Evolutionary conservation across 2,113 vertebrate genomes (phyloP).

Genomic region (Gila orcuttii): DNA sequence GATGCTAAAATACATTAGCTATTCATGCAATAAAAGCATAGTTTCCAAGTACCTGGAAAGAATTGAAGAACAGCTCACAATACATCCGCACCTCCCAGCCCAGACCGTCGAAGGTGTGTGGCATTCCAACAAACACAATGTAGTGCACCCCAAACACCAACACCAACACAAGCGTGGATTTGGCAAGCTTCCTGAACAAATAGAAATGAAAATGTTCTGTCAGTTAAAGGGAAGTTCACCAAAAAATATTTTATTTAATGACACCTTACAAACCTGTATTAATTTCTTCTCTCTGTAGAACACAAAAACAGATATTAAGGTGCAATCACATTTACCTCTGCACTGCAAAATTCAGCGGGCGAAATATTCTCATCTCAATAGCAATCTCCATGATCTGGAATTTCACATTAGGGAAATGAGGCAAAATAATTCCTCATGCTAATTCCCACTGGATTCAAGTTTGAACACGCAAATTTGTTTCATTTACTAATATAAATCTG

Average conservation of each 20-base stretch:
- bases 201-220: background rate
- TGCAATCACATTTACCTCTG: background rate
- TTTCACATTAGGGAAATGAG: background rate
- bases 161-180: slow-evolving; percentile 85
- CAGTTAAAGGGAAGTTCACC: background rate
- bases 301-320: background rate
- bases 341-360: background rate
- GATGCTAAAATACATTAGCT: background rate
- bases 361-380: background rate
- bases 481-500: background rate
- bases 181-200: slow-evolving; percentile 82
- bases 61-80: slow-evolving; percentile 91
- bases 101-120: slow-evolving; percentile 78
- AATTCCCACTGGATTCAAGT: background rate
- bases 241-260: background rate
- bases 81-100: slow-evolving; percentile 90
- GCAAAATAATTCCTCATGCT: background rate
- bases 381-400: background rate
- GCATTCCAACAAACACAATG: slow-evolving; percentile 86
- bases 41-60: slow-evolving; percentile 81
- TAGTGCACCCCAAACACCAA: slow-evolving; percentile 90
- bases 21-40: background rate
- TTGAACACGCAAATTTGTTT: background rate
- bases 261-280: background rate
- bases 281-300: background rate